Base-by-base conservation (phyloP, 2,888 invertebrate species). In the Caenorhabditis imperialis region DNA sequence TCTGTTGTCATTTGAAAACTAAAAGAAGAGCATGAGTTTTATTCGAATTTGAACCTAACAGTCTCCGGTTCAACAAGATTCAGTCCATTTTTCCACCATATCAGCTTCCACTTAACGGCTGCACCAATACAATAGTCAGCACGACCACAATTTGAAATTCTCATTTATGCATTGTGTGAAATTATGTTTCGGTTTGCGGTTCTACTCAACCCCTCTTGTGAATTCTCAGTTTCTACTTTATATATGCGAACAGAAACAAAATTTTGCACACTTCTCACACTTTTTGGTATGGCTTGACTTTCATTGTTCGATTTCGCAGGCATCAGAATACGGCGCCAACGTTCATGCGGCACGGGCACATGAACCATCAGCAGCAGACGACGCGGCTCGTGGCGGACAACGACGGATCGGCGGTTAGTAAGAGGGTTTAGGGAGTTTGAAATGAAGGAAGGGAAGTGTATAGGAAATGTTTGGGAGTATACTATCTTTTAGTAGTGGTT, bases 331-430 rank as follows among this genome's bases (percentile, higher is more conserved):
- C 77, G 38, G 77, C 84, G 35, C 82, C 85, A 40, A 77, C 82
- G 48, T 85, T 84, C 81, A 85, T 85, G 85, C 69, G 84, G 51
- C 84, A 84, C 78, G 84, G 85, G 33, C 83, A 82, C 71, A 77
- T 78, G 75, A 82, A 81, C 71, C 82, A 81, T 58, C 79, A 80
- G 57, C 79, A 80, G 57, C 81, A 83, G 75, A 83, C 84, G 48
- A 84, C 84, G 16, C 67, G 84, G 54, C 78, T 84, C 65, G 81
- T 84, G 71, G 75, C 82, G 47, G 84, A 84, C 62, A 78, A 78
- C 51, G 84, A 84, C 76, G 82, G 82, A 61, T 75, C 79, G 70
- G 81, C 78, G 55, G 85, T 85, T 20, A 77, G 77, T 53, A n/a
- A 3, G 8, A n/a, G n/a, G n/a, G n/a, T 35, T 35, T 35, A 35